Conservation (phyloP, 2,113 vertebrate species). For the Peromyscus leucopus region DNA sequence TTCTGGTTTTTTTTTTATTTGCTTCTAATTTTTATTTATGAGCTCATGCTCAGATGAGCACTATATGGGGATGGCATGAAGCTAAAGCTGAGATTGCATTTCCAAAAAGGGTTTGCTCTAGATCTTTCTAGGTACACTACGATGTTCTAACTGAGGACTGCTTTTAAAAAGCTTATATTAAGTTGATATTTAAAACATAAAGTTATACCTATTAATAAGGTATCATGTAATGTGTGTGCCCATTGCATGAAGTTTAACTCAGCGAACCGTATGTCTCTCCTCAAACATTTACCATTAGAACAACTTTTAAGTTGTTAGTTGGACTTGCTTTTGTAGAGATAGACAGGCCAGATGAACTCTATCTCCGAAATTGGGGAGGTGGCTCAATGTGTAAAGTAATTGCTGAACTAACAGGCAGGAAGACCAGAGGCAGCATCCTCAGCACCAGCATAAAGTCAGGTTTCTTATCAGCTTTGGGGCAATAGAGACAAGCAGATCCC, state of each 20-base stretch:
- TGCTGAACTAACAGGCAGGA: background rate
- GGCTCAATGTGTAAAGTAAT: background rate
- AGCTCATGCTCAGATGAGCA: background rate
- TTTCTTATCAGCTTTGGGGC: background rate
- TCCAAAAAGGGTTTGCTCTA: background rate
- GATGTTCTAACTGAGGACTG: background rate
- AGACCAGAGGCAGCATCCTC: background rate
- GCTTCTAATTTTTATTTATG: background rate
- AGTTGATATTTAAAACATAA: background rate
- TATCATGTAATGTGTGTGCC: fast-evolving
- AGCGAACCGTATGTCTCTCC: background rate
- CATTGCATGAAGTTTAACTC: background rate
- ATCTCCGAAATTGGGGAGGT: background rate
- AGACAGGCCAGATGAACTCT: slow-evolving; percentile 16
- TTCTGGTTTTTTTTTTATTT: background rate
- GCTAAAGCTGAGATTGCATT: background rate
- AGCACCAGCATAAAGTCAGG: background rate
- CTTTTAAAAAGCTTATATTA: background rate
- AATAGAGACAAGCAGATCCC: background rate
- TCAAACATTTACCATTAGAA: background rate
- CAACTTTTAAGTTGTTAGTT: background rate
- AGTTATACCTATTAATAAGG: background rate
- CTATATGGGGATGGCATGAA: background rate
- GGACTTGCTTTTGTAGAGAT: background rate
- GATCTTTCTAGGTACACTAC: background rate